phyloP scores from a whole-genome alignment of 2,113 vertebrate genomes.

The cattle (Bos taurus) region ARS-UCD2.0 NC_037334.1:81737501-81738000 shows the following conservation, averaged over 20 bases:
- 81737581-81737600: background rate
- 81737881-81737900: constrained; percentile 5
- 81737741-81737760: constrained; percentile 17
- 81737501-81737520: background rate
- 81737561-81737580: background rate
- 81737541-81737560: background rate
- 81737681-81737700: background rate
- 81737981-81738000: constrained; percentile 58
- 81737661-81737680: background rate
- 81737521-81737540: background rate
- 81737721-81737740: constrained; percentile 29
- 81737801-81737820: background rate
- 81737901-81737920: constrained; percentile 21
- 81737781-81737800: constrained; percentile 33
- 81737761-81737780: constrained; percentile 16
- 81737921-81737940: constrained; percentile 29
- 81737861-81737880: background rate
- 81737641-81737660: background rate
- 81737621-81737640: background rate
- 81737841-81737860: background rate
- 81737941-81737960: constrained; percentile 60
- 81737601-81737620: background rate
- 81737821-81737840: background rate
- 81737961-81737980: constrained; percentile 65
- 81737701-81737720: constrained; percentile 11